These are phyloP conservation scores for Procambarus clarkii DNA, from an alignment of 1,140 invertebrate species.

Conservation along the genomic window DNA sequence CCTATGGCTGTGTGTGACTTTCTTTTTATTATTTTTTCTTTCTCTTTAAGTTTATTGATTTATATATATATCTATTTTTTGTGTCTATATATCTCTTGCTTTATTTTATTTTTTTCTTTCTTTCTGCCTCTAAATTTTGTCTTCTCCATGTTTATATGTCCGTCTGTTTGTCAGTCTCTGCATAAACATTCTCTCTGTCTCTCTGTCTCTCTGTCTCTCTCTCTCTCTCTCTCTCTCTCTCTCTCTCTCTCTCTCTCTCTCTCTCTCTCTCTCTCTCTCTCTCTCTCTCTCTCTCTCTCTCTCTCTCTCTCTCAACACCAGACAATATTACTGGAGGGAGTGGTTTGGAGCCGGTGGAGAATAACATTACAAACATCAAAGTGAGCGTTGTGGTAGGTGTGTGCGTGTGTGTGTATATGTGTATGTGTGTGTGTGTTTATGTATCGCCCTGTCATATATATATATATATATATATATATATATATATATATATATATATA, in stretches of 20 bases:
- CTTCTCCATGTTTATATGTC: not conserved
- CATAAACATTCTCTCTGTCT: too few relatives aligned
- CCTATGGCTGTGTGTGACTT: not conserved
- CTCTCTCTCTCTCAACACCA: not conserved
- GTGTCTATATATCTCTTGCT: too few relatives aligned
- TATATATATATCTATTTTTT: too few relatives aligned
- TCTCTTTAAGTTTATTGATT: not conserved
- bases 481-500: too few relatives aligned
- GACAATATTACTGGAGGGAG: not conserved
- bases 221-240: too few relatives aligned
- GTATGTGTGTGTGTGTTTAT: not conserved
- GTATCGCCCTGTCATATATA: not conserved
- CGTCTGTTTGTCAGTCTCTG: not conserved
- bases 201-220: too few relatives aligned
- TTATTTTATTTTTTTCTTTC: not conserved
- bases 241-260: not conserved
- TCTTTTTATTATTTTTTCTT: not conserved
- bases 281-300: not conserved
- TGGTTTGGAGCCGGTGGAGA: not conserved
- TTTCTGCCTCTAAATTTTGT: not conserved
- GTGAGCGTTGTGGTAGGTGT: not conserved
- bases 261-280: not conserved
- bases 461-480: too few relatives aligned
- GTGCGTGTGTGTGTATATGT: not conserved
- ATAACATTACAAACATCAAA: constrained; percentile 2